These are phyloP conservation scores for Blastomussa wellsi DNA, from an alignment of 92 coral and sea anemone species.

Conservation along the genomic window DNA sequence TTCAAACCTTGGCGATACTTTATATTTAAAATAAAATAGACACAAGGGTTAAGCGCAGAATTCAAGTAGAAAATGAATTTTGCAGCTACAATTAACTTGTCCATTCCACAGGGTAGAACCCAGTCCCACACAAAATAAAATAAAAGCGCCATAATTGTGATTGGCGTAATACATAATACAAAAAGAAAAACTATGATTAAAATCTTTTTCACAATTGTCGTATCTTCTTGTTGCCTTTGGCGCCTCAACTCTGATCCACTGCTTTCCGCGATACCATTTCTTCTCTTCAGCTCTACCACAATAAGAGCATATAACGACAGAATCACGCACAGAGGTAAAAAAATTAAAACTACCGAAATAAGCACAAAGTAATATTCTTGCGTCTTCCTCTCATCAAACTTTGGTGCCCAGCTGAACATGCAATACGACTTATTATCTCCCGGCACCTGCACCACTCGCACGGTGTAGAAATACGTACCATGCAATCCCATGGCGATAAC, in stretches of 20 bases:
- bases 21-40: neutral
- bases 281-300: neutral
- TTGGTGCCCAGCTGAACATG: neutral
- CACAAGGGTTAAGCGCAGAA: neutral
- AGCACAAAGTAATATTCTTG: neutral
- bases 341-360: neutral
- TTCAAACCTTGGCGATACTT: neutral
- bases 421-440: constrained; percentile 2
- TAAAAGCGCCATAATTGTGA: neutral
- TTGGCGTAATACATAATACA: neutral
- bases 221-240: neutral
- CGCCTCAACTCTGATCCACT: neutral
- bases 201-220: neutral
- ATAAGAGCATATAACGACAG: neutral
- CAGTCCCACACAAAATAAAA: neutral
- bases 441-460: neutral
- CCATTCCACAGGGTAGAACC: neutral
- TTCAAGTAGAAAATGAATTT: neutral
- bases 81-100: neutral
- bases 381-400: neutral
- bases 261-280: neutral
- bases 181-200: neutral
- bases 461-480: neutral
- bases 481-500: neutral
- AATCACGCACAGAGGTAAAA: neutral